phyloP scores from a whole-genome alignment of 2,113 vertebrate genomes.

The Cinclus mexicanus region DNA sequence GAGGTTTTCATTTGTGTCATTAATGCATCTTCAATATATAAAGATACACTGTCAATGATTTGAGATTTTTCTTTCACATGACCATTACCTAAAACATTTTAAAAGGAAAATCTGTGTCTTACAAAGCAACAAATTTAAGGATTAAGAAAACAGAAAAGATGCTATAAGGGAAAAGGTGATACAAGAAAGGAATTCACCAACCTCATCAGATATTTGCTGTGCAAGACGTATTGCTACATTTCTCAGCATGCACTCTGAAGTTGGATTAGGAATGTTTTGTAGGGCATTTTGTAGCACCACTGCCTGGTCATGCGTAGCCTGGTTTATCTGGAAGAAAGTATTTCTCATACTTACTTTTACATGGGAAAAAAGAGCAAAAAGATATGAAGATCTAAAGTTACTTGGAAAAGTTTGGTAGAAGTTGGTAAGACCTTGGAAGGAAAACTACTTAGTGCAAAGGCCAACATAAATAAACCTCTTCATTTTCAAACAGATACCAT shows the following conservation, averaged over 20 bases:
- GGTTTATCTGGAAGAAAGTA: slow-evolving; percentile 85
- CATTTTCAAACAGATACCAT: neutral
- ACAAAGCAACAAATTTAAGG: neutral
- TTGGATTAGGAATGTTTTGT: slow-evolving; percentile 98
- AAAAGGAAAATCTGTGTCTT: neutral
- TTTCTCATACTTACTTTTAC: slow-evolving; percentile 46
- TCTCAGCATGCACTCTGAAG: slow-evolving; percentile 98
- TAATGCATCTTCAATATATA: neutral
- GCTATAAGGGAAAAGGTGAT: neutral
- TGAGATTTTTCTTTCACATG: neutral
- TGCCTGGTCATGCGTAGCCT: slow-evolving; percentile 96
- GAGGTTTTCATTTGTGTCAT: neutral
- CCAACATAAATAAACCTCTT: neutral
- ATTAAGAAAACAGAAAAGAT: neutral
- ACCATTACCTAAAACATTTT: neutral
- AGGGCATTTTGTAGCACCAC: slow-evolving; percentile 97
- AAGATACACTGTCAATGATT: neutral
- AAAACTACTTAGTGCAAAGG: neutral
- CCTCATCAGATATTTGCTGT: slow-evolving; percentile 99
- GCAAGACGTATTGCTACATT: slow-evolving; percentile 98
- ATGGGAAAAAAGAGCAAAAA: neutral
- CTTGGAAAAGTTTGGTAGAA: neutral
- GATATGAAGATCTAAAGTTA: neutral
- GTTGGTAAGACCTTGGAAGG: neutral
- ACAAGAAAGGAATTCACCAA: slow-evolving; percentile 66